A percentile compares a stretch with the other conserved stretches of the same genome.
Conservation (phyloP, 2,888 invertebrate species). For the Sialis fuliginosa region DNA sequence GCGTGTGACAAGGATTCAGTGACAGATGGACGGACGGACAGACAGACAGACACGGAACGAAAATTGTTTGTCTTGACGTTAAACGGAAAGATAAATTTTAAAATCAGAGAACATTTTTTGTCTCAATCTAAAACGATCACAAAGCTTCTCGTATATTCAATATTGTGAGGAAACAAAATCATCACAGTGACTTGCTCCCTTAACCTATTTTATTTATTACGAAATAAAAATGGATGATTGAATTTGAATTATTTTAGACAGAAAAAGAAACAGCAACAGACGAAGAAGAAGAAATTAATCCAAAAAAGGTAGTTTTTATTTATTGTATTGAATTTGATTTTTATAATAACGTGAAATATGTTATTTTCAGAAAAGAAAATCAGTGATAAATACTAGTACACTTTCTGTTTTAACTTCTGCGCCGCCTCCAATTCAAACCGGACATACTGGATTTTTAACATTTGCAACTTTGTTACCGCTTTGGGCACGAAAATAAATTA, state of each 20-base stretch:
- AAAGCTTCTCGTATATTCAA: no score
- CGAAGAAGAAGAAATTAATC: conserved; percentile 14
- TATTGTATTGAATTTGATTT: conserved; percentile 9
- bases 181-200: no score
- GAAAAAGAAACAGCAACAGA: conserved; percentile 16
- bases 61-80: no score
- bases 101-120: no score
- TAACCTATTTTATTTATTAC: no score
- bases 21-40: no score
- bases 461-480: conserved; percentile 71
- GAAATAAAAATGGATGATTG: not conserved
- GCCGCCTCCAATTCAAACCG: conserved; percentile 58
- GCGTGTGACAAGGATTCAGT: no score
- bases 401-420: conserved; percentile 34
- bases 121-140: no score
- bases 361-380: not conserved
- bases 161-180: no score
- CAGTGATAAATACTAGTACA: not conserved
- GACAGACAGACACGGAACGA: no score
- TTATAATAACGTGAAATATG: not conserved
- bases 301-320: conserved; percentile 21
- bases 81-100: no score
- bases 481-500: conserved; percentile 25
- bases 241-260: conserved; percentile 5
- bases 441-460: conserved; percentile 94